phyloP scores from a whole-genome alignment of 1,140 invertebrate genomes.

The Mylabris phalerata region DNA sequence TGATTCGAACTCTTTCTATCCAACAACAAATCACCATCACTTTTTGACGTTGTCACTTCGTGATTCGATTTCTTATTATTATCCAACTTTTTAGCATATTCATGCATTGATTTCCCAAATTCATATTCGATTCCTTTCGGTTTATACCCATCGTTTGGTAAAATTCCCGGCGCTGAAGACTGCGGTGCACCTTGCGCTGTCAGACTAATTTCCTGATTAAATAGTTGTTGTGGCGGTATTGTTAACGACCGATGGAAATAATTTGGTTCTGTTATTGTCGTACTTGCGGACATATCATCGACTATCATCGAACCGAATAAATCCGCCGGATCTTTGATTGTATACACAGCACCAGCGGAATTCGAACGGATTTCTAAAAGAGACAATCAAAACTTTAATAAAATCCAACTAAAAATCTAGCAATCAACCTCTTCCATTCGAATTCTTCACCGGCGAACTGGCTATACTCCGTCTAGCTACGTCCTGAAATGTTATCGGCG shows the following conservation, averaged over 20 bases:
- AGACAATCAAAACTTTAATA: background rate
- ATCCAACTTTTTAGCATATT: constrained; percentile 29
- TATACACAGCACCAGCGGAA: constrained; percentile 50
- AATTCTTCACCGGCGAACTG: constrained; percentile 58
- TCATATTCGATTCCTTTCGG: constrained; percentile 13
- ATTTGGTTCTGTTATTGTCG: background rate
- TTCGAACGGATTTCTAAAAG: constrained; percentile 50
- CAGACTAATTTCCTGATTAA: constrained; percentile 9
- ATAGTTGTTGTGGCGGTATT: constrained; percentile 4
- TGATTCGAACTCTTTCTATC: constrained; percentile 3
- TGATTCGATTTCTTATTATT: constrained; percentile 12
- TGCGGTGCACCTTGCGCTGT: constrained; percentile 1
- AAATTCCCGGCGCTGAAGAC: constrained; percentile 12
- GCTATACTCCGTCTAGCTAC: constrained; percentile 66
- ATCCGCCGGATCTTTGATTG: constrained; percentile 27
- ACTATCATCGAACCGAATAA: constrained; percentile 32
- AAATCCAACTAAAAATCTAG: background rate
- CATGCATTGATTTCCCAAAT: constrained; percentile 30
- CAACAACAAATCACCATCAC: constrained; percentile 30
- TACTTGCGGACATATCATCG: constrained; percentile 7
- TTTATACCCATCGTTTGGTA: background rate
- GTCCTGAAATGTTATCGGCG: constrained; percentile 78
- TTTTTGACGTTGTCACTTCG: constrained; percentile 28
- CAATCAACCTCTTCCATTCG: constrained; percentile 42
- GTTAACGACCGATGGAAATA: background rate